Evolutionary conservation across 1,140 invertebrate genomes (phyloP), one percentile per base, ranked within the genome.

Genomic region (Neodiprion virginianus): DNA sequence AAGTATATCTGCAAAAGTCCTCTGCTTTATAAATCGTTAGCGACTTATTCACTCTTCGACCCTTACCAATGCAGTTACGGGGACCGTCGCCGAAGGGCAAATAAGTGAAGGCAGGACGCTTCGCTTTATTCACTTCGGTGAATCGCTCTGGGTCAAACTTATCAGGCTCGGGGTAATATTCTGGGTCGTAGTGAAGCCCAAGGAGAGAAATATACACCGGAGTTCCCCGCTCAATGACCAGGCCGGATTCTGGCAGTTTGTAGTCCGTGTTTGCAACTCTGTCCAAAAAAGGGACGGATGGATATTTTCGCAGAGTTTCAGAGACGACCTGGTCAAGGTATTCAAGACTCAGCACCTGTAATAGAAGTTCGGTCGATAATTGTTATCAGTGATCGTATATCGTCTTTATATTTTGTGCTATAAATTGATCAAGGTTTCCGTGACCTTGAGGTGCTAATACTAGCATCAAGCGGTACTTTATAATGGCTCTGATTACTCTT

Each of bases 81-180:
- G 88, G 88, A 17, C 92, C 92, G 65, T 89, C 90, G 10, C 91
- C 91, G 80, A 93, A 93, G 8, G 91, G 90, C 47, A 92, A 79
- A 77, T 89, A 92, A 3, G 84, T 84, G 73, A 78, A 87, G 1
- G 82, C 76, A 69, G 81, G 71, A 70, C 85, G 81, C 48, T 83
- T 74, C 1, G 73, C 74, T 48, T 85, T 86, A 67, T 88, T 88
- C 48, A 87, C 86, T 10, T 89, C 87, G 0, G 88, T 80, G 81
- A 94, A 95, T 67, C 93, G 85, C 75, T 94, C 91, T 0, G 94
- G 94, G 85, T 93, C 88, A 79, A 92, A 95, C 12, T 82, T 83
- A n/a, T 92, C 85, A 0, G 94, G 93, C 73, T 94, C 86, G 0
- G 92, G 90, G 82, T 90, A 95, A 74, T 89, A 88, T 71, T 91